Evolutionary conservation across 2,888 invertebrate species (phyloP).

Genomic region (Cistogaster globosa): DNA sequence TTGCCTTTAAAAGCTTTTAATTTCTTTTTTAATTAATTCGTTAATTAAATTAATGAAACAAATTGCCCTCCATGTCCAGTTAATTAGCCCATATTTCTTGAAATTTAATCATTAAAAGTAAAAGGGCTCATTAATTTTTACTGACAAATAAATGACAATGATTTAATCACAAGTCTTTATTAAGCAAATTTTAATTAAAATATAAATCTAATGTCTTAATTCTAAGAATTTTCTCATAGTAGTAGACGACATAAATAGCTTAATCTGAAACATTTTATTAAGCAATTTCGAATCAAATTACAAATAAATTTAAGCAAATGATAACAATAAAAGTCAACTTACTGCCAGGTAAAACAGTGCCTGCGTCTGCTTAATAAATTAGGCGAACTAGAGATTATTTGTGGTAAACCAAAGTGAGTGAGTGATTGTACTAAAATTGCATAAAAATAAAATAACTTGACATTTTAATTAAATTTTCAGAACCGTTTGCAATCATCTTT

Average conservation of each 20-base stretch:
- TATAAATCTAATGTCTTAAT: slow-evolving; percentile 18
- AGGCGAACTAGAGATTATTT: slow-evolving; percentile 4
- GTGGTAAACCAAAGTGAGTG: slow-evolving; percentile 24
- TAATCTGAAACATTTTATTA: background rate
- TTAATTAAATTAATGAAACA: too few species aligned
- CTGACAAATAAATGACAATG: too few species aligned
- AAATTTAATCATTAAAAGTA: too few species aligned
- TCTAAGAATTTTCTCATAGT: slow-evolving; percentile 11
- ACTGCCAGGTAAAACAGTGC: slow-evolving; percentile 26
- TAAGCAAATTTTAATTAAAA: background rate
- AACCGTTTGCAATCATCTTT: slow-evolving; percentile 63
- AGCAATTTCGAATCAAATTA: slow-evolving; percentile 28
- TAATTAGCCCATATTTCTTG: too few species aligned
- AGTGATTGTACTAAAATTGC: slow-evolving; percentile 4
- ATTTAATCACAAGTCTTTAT: too few species aligned
- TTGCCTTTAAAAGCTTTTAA: too few species aligned
- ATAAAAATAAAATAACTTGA: slow-evolving; percentile 53
- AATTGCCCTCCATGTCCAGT: too few species aligned
- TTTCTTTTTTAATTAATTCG: too few species aligned
- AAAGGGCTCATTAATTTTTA: too few species aligned
- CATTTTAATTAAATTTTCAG: slow-evolving; percentile 66
- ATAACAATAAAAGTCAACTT: slow-evolving; percentile 10
- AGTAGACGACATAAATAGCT: background rate
- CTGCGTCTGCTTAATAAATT: background rate
- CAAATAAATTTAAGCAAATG: slow-evolving; percentile 20